phyloP scores from a whole-genome alignment of 2,888 invertebrate genomes.

The Melolontha melolontha region DNA sequence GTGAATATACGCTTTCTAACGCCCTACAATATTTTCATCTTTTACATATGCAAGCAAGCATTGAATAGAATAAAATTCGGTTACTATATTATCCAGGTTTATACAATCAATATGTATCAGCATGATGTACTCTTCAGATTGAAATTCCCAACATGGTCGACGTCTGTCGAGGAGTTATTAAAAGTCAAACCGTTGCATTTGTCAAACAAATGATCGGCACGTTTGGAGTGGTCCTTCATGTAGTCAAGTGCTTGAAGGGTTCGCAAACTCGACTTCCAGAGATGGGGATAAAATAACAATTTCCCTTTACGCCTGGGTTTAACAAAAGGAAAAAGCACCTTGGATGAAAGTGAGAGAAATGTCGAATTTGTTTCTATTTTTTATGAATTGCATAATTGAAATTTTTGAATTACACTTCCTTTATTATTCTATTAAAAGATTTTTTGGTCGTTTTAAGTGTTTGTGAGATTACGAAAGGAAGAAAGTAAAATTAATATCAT shows the following conservation, averaged over 20 bases:
- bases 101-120: conserved; percentile 28
- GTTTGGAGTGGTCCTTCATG: conserved; percentile 61
- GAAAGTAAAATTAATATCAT: too few relatives aligned
- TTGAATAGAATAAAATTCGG: too few relatives aligned
- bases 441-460: too few relatives aligned
- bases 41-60: too few relatives aligned
- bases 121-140: conserved; percentile 27
- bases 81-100: neutral
- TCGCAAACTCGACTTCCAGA: conserved; percentile 54
- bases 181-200: conserved; percentile 58
- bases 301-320: conserved; percentile 25
- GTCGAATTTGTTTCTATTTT: too few relatives aligned
- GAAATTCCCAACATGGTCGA: conserved; percentile 31
- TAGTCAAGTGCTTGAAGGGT: conserved; percentile 57
- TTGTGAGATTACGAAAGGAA: too few relatives aligned
- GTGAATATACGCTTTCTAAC: too few relatives aligned
- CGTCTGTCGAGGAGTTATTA: conserved; percentile 40
- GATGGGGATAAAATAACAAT: conserved; percentile 54
- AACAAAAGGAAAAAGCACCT: neutral
- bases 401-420: too few relatives aligned
- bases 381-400: too few relatives aligned
- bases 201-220: conserved; percentile 63
- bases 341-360: too few relatives aligned
- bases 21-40: too few relatives aligned
- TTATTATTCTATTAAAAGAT: too few relatives aligned